These are phyloP conservation scores for Machaerirhynchus nigripectus DNA, from an alignment of 2,113 vertebrate genomes.

Conservation along the genomic window DNA sequence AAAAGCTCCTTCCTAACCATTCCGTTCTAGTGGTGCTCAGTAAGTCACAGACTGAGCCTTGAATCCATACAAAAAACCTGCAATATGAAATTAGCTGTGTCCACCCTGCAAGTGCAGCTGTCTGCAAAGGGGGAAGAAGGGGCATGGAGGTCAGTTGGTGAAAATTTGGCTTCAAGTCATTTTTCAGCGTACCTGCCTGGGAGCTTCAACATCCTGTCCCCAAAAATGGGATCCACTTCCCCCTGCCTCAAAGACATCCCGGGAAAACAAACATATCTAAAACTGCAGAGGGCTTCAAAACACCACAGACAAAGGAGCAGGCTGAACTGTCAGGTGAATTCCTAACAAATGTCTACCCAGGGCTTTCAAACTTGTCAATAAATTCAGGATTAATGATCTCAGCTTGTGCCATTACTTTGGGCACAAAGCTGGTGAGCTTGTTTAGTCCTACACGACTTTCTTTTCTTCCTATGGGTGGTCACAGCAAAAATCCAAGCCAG, in stretches of 20 bases:
- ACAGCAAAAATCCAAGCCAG: neutral
- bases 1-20: neutral
- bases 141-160: neutral
- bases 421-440: neutral
- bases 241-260: neutral
- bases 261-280: neutral
- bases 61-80: neutral
- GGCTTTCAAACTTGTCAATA: conserved; percentile 26
- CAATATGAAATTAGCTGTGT: neutral
- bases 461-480: neutral
- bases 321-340: neutral
- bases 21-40: neutral
- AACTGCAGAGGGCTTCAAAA: neutral
- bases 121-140: neutral
- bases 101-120: neutral
- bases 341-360: neutral
- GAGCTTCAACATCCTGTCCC: neutral
- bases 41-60: neutral
- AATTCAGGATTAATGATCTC: conserved; percentile 4
- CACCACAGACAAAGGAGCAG: neutral
- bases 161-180: neutral
- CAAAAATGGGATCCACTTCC: neutral
- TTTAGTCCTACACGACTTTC: neutral
- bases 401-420: neutral
- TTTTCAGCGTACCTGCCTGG: neutral